phyloP scores from a whole-genome alignment of 2,888 invertebrate genomes.

The Drosophila rellima region DNA sequence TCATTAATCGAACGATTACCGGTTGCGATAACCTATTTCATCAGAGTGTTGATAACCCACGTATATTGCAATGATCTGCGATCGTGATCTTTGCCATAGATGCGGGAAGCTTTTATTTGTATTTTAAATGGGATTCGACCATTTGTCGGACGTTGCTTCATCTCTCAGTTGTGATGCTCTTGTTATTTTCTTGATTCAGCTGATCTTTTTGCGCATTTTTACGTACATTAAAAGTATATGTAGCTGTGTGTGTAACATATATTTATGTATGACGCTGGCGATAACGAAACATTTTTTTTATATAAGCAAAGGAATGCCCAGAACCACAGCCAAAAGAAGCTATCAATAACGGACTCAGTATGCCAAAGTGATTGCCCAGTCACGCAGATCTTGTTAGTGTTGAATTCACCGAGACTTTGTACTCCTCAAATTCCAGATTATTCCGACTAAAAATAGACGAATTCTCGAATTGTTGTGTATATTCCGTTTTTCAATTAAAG shows the following conservation, averaged over 20 bases:
- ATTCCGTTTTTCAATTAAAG: constrained; percentile 10
- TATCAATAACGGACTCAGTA: constrained; percentile 12
- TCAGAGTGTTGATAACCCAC: constrained; percentile 61
- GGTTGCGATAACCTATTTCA: constrained; percentile 72
- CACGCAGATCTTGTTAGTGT: constrained; percentile 31
- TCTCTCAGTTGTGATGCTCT: constrained; percentile 29
- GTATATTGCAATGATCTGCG: constrained; percentile 63
- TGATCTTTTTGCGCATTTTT: constrained; percentile 51
- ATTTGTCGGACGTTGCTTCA: constrained; percentile 66
- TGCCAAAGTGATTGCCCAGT: constrained; percentile 8
- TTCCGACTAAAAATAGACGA: constrained; percentile 21
- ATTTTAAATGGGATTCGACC: constrained; percentile 50
- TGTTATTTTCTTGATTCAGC: constrained; percentile 19
- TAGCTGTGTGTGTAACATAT: constrained; percentile 25
- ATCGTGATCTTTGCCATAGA: constrained; percentile 58
- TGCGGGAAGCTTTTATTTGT: constrained; percentile 63
- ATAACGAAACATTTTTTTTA: constrained; percentile 15
- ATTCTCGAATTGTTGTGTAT: constrained; percentile 4
- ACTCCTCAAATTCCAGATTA: constrained; percentile 26
- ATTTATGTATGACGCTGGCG: constrained; percentile 44
- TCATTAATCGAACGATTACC: constrained; percentile 70
- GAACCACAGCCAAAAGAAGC: constrained; percentile 1
- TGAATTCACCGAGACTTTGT: neutral
- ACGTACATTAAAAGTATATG: constrained; percentile 32
- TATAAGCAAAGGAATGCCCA: constrained; percentile 46